Evolutionary conservation across 2,797 vertebrate genomes (phyloP).

Genomic region (Lycodopsis pacificus): DNA sequence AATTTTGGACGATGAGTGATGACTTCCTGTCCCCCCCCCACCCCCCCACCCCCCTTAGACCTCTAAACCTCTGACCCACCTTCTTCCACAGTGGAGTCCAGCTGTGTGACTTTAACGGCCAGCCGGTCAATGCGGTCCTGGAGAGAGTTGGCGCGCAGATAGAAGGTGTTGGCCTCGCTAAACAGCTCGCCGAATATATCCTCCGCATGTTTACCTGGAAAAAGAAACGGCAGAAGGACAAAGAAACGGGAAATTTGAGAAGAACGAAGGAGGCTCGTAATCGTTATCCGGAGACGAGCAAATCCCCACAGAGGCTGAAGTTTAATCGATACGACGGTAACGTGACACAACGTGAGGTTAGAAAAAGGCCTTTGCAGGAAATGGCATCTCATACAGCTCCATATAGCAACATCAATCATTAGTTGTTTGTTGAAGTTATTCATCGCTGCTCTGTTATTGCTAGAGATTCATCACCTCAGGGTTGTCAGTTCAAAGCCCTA

Average conservation of each 20-base stretch:
- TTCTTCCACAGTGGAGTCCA: conserved; percentile 99
- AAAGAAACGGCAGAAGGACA: not conserved
- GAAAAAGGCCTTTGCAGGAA: conserved; percentile 57
- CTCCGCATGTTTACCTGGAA: conserved; percentile 96
- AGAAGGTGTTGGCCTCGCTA: conserved; percentile 97
- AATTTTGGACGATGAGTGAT: conserved; percentile 1
- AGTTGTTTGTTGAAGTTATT: conserved; percentile 19
- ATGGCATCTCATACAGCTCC: conserved; percentile 41
- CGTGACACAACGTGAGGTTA: conserved; percentile 56
- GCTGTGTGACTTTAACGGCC: conserved; percentile 98
- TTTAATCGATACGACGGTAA: conserved; percentile 66
- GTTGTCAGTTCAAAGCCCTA: not conserved
- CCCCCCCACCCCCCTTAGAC: not conserved
- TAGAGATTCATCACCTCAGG: not conserved
- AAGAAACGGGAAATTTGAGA: conserved; percentile 21
- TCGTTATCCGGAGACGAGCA: conserved; percentile 49
- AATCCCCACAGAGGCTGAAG: conserved; percentile 38
- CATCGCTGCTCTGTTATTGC: not conserved
- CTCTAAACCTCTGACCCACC: conserved; percentile 84
- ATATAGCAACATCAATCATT: conserved; percentile 39
- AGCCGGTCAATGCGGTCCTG: conserved; percentile 98
- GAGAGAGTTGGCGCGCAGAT: conserved; percentile 96
- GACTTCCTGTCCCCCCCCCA: not conserved
- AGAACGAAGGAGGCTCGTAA: conserved; percentile 41
- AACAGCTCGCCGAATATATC: conserved; percentile 99